Percentiles rank a stretch among this genome's conserved stretches.
Conservation (phyloP, 2,797 vertebrate species). For the Thalassophryne amazonica region DNA sequence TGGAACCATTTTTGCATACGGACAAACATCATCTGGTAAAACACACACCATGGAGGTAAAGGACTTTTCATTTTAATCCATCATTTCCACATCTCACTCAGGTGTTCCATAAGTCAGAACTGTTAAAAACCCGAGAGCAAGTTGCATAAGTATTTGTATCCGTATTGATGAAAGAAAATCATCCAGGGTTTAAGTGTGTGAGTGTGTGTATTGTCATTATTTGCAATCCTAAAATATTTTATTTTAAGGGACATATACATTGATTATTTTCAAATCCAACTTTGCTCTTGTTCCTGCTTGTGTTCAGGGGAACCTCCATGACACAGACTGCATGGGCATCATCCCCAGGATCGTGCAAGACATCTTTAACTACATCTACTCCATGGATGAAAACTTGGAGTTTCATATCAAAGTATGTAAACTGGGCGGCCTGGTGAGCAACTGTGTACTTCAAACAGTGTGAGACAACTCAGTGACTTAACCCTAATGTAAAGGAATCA, state of each 20-base stretch:
- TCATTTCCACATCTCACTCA: no score
- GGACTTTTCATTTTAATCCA: no score
- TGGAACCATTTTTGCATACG: slow-evolving; percentile 99
- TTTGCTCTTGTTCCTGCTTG: neutral
- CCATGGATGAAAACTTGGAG: slow-evolving; percentile 99
- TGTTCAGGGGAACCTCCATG: slow-evolving; percentile 91
- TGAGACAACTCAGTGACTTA: neutral
- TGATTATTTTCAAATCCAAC: neutral
- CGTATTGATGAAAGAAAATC: no score
- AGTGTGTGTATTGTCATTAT: no score
- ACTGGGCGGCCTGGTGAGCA: neutral
- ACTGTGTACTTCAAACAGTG: neutral
- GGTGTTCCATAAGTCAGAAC: no score
- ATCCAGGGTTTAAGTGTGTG: no score
- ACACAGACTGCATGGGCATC: slow-evolving; percentile 94
- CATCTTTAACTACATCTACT: slow-evolving; percentile 99
- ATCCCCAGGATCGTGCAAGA: slow-evolving; percentile 99
- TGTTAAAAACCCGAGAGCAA: no score
- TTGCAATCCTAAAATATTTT: no score
- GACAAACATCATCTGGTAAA: slow-evolving; percentile 98
- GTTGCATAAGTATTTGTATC: no score
- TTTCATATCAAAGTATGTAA: slow-evolving; percentile 93
- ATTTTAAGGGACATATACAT: no score
- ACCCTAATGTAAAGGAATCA: no score
- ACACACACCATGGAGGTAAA: slow-evolving; percentile 99